Percentiles rank a stretch among this genome's conserved stretches.
These are phyloP conservation scores for Eptesicus fuscus DNA, from an alignment of 2,113 vertebrate species.

Conservation along the genomic window DNA sequence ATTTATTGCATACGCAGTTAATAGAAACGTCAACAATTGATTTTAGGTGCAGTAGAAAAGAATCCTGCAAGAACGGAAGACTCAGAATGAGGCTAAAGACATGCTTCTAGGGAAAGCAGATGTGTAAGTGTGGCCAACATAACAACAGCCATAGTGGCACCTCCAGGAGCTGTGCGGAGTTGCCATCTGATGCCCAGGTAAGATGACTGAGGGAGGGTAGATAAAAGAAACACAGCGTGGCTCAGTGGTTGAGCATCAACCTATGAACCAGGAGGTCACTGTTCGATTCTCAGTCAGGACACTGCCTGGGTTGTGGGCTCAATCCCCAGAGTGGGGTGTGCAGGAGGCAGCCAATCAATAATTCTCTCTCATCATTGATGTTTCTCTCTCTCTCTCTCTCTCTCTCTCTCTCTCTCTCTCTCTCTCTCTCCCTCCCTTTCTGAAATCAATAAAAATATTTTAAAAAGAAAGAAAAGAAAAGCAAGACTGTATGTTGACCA, in stretches of 20 bases:
- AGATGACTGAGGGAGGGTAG: not conserved
- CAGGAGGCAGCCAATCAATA: too few relatives aligned
- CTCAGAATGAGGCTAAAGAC: not conserved
- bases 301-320: too few relatives aligned
- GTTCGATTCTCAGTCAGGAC: too few relatives aligned
- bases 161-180: not conserved
- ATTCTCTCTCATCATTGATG: too few relatives aligned
- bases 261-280: too few relatives aligned
- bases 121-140: not conserved
- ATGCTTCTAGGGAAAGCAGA: not conserved
- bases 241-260: too few relatives aligned
- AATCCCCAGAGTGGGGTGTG: too few relatives aligned
- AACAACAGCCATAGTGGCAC: not conserved
- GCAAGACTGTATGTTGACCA: not conserved
- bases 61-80: not conserved
- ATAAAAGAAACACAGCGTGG: not conserved
- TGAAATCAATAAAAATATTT: too few relatives aligned
- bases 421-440: too few relatives aligned
- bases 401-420: too few relatives aligned
- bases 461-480: not conserved
- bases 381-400: too few relatives aligned
- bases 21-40: not conserved
- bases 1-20: not conserved
- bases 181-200: not conserved
- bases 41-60: not conserved